phyloP scores from a whole-genome alignment of 2,888 invertebrate species.

The Zaprionus obscuricornis region DNA sequence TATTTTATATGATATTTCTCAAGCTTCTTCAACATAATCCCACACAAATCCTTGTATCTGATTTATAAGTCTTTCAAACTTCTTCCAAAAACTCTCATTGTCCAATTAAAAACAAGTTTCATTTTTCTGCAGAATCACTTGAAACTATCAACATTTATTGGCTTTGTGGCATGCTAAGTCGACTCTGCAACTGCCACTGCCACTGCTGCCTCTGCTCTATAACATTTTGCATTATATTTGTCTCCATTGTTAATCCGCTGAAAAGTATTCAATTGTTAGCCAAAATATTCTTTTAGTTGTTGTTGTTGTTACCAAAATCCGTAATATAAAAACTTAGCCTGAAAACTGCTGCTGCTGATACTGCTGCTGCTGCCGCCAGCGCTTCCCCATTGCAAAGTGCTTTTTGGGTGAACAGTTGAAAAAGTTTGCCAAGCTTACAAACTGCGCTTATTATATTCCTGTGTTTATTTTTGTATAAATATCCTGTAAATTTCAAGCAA shows the following conservation, averaged over 20 bases:
- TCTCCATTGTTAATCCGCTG: conserved; percentile 30
- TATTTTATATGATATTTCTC: too few species aligned
- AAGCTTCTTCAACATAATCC: too few species aligned
- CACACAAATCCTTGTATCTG: too few species aligned
- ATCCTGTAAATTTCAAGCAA: too few species aligned
- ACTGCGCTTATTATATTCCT: too few species aligned
- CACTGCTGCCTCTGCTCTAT: too few species aligned
- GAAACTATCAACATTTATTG: conserved; percentile 50
- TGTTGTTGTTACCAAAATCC: conserved; percentile 23
- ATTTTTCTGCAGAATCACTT: conserved; percentile 47
- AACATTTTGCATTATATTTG: conserved; percentile 23
- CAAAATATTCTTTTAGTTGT: too few species aligned
- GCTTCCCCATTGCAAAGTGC: conserved; percentile 32
- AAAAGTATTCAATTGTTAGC: conserved; percentile 56
- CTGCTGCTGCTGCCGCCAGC: not conserved
- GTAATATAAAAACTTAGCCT: conserved; percentile 10
- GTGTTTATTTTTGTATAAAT: too few species aligned
- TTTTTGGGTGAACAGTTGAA: conserved; percentile 34
- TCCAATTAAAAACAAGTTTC: conserved; percentile 54
- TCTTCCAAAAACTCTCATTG: too few species aligned
- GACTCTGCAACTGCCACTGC: too few species aligned
- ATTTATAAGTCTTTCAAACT: too few species aligned
- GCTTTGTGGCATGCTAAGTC: conserved; percentile 40
- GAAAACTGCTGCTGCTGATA: conserved; percentile 24
- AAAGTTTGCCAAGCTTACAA: conserved; percentile 33